Evolutionary conservation across 2,797 vertebrate species (phyloP).

Genomic region (Spizella passerina): DNA sequence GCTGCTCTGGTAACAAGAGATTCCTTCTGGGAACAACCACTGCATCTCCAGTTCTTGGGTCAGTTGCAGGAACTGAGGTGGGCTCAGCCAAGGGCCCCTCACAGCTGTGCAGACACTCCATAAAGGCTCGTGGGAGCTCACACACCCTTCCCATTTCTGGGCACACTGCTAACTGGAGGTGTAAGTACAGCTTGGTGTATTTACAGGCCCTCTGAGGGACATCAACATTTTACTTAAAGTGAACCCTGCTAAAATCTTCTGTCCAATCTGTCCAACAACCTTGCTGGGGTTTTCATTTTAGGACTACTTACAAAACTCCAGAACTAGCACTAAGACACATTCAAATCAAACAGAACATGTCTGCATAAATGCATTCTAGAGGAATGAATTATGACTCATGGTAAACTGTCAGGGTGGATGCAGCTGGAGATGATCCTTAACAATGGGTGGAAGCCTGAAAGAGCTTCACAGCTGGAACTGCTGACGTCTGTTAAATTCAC

Average conservation of each 20-base stretch:
- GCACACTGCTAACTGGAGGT: neutral
- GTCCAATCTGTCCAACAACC: neutral
- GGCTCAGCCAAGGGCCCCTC: neutral
- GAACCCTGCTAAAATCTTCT: neutral
- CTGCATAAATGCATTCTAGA: neutral
- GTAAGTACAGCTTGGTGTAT: neutral
- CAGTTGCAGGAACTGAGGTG: neutral
- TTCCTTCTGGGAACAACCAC: neutral
- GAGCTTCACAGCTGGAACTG: neutral
- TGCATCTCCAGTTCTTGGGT: neutral
- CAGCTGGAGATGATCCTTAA: neutral
- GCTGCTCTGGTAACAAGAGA: neutral
- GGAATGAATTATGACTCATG: neutral
- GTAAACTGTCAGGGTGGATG: neutral
- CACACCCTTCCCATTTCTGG: neutral
- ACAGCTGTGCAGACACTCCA: neutral
- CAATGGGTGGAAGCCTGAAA: constrained; percentile 8
- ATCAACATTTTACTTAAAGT: neutral
- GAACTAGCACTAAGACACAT: neutral
- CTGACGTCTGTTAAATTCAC: neutral
- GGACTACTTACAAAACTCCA: neutral
- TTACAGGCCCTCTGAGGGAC: neutral
- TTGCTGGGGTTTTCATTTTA: neutral
- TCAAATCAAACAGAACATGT: neutral
- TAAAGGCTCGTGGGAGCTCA: rapidly evolving